Evolutionary conservation across 2,888 invertebrate genomes (phyloP).

Genomic region (Brenthis hecate): DNA sequence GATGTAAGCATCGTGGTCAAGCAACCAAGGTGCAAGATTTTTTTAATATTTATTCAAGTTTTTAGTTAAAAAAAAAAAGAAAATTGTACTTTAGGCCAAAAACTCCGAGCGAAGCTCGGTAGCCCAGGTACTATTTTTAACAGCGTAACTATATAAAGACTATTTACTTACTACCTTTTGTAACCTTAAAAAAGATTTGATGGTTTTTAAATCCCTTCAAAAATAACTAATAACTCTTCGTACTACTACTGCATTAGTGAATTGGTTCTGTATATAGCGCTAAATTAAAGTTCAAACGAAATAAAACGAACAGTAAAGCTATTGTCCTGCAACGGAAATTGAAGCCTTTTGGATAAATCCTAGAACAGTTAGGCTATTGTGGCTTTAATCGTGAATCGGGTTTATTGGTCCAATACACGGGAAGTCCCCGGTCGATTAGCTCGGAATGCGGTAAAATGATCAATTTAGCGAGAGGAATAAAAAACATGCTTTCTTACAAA

Average conservation of each 20-base stretch:
- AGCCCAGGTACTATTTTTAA: too few relatives aligned
- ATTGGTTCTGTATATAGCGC: constrained; percentile 21
- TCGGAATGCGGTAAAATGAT: constrained; percentile 37
- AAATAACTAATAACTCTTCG: neutral
- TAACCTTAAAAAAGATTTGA: neutral
- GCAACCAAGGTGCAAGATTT: too few relatives aligned
- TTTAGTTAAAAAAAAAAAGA: too few relatives aligned
- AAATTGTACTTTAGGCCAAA: too few relatives aligned
- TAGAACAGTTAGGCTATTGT: constrained; percentile 35
- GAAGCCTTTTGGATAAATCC: constrained; percentile 34
- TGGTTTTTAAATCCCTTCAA: neutral
- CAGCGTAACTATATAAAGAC: neutral
- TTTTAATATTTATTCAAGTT: too few relatives aligned
- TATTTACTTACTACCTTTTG: neutral
- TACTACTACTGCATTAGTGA: neutral
- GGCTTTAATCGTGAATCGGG: constrained; percentile 35
- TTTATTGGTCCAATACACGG: constrained; percentile 36
- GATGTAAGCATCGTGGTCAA: too few relatives aligned
- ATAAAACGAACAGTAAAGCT: constrained; percentile 30
- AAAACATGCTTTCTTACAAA: constrained; percentile 31
- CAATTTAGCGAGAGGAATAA: constrained; percentile 36
- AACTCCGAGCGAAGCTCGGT: too few relatives aligned
- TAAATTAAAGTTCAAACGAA: constrained; percentile 31
- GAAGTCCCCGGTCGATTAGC: constrained; percentile 37
- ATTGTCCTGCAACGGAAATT: constrained; percentile 37